phyloP scores from a whole-genome alignment of 1,140 invertebrate genomes.

The Helicoverpa zea region DNA sequence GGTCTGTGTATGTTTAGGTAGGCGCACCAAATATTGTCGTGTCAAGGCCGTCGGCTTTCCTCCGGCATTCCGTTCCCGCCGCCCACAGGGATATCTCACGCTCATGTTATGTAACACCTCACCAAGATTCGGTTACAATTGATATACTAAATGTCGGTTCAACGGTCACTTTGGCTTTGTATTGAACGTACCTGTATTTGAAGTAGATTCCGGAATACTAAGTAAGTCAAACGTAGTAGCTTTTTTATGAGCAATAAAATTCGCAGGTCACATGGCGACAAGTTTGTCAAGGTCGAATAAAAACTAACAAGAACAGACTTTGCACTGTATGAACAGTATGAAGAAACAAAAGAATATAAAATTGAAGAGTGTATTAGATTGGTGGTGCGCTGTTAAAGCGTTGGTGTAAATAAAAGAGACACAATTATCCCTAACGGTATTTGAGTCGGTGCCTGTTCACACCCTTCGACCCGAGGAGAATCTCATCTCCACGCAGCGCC shows the following conservation, averaged over 20 bases:
- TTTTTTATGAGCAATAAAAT: slow-evolving; percentile 29
- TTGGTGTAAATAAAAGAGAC: slow-evolving; percentile 71
- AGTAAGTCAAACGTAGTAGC: neutral
- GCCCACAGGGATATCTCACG: slow-evolving; percentile 85
- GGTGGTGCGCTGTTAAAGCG: slow-evolving; percentile 48
- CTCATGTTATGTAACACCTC: slow-evolving; percentile 80
- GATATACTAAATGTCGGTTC: slow-evolving; percentile 67
- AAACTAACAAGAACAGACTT: slow-evolving; percentile 41
- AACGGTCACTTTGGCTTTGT: slow-evolving; percentile 15
- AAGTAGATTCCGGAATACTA: slow-evolving; percentile 20
- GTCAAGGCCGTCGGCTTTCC: slow-evolving; percentile 85
- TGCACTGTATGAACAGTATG: slow-evolving; percentile 15
- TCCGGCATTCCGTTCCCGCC: slow-evolving; percentile 83
- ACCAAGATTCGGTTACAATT: slow-evolving; percentile 76
- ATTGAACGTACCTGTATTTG: slow-evolving; percentile 37
- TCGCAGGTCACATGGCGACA: slow-evolving; percentile 38
- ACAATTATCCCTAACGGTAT: slow-evolving; percentile 72
- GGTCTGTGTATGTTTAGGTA: slow-evolving; percentile 72
- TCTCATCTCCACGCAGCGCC: slow-evolving; percentile 54
- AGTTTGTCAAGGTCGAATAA: slow-evolving; percentile 47
- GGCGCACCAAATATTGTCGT: slow-evolving; percentile 82
- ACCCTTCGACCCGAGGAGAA: slow-evolving; percentile 62
- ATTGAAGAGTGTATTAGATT: slow-evolving; percentile 27
- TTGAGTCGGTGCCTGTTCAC: slow-evolving; percentile 63
- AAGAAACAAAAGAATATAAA: slow-evolving; percentile 41